phyloP scores from a whole-genome alignment of 2,888 invertebrate genomes.

The Drosophila meridionalis region DNA sequence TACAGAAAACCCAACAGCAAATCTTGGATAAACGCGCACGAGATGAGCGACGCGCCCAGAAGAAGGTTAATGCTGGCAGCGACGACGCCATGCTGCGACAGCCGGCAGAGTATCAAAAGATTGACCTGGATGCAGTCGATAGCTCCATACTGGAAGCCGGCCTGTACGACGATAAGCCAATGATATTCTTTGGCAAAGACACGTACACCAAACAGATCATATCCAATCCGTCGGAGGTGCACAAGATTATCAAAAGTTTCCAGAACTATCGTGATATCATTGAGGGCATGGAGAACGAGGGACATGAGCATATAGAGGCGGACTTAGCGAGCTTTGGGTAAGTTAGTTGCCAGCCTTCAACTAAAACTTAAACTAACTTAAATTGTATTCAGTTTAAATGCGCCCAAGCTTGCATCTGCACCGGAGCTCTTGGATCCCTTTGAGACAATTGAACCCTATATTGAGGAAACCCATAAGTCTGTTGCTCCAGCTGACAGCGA shows the following conservation, averaged over 20 bases:
- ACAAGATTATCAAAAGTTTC: constrained; percentile 83
- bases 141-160: constrained; percentile 72
- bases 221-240: constrained; percentile 70
- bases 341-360: background rate
- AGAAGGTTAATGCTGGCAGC: constrained; percentile 12
- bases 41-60: constrained; percentile 54
- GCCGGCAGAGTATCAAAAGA: constrained; percentile 82
- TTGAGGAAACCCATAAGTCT: constrained; percentile 48
- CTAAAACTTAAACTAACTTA: background rate
- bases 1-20: constrained; percentile 86
- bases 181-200: constrained; percentile 82
- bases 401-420: constrained; percentile 44
- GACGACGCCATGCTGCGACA: constrained; percentile 50
- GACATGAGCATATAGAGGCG: constrained; percentile 53
- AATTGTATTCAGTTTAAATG: constrained; percentile 42
- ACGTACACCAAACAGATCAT: constrained; percentile 68
- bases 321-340: constrained; percentile 56
- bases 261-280: constrained; percentile 82
- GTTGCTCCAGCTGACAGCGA: background rate
- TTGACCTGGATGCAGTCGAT: constrained; percentile 81
- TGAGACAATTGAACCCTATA: constrained; percentile 74
- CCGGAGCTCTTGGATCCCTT: constrained; percentile 65
- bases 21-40: constrained; percentile 71
- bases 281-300: constrained; percentile 80
- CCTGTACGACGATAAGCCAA: constrained; percentile 82